These are phyloP conservation scores for Nebria ingens DNA, from an alignment of 1,140 invertebrate species.

Conservation along the genomic window DNA sequence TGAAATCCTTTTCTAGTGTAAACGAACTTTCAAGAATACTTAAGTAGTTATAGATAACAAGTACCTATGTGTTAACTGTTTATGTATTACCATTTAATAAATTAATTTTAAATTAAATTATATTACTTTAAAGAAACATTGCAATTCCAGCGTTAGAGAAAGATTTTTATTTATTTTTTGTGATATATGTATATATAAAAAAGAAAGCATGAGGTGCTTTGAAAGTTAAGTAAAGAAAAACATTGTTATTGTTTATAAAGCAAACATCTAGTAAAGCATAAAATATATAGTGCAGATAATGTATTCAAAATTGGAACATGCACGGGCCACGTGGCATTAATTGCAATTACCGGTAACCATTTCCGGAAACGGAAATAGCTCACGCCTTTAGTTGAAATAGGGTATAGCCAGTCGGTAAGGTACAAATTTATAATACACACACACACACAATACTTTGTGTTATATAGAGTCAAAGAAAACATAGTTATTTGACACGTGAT, in stretches of 20 bases:
- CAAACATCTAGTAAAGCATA: not conserved
- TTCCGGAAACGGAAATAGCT: slow-evolving; percentile 30
- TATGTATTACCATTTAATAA: too few species aligned
- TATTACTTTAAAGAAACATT: too few species aligned
- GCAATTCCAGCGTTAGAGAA: too few species aligned
- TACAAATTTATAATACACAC: not conserved
- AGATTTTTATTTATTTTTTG: too few species aligned
- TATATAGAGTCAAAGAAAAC: not conserved
- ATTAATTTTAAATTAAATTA: too few species aligned
- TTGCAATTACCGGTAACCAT: slow-evolving; percentile 32
- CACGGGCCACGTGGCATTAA: slow-evolving; percentile 24
- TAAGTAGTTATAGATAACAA: not conserved
- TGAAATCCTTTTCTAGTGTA: not conserved
- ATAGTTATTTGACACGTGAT: slow-evolving; percentile 2
- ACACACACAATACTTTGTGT: slow-evolving; percentile 3
- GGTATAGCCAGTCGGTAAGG: not conserved
- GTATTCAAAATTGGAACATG: slow-evolving; percentile 7
- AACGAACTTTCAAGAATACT: slow-evolving; percentile 5
- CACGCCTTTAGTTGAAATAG: slow-evolving; percentile 11
- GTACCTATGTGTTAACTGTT: too few species aligned
- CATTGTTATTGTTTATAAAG: not conserved
- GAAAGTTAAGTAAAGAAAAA: slow-evolving; percentile 3
- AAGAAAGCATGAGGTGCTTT: not conserved
- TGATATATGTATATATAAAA: too few species aligned
- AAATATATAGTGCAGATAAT: not conserved